phyloP scores from a whole-genome alignment of 2,113 vertebrate genomes.

The Micronycteris hirsuta region DNA sequence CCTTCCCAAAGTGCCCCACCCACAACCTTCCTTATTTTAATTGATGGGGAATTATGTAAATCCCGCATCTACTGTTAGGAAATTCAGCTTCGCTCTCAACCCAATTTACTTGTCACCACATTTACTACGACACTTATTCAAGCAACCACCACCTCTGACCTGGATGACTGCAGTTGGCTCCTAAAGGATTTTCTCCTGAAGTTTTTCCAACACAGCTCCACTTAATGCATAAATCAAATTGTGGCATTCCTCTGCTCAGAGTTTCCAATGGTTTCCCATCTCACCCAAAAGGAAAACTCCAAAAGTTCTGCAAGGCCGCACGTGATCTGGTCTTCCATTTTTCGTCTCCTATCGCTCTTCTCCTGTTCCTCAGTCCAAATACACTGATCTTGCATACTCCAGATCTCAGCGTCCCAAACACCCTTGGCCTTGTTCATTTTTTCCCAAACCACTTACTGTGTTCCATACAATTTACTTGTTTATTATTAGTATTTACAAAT shows the following conservation, averaged over 20 bases:
- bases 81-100: not conserved
- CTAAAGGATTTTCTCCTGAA: not conserved
- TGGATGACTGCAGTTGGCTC: not conserved
- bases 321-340: not conserved
- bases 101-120: not conserved
- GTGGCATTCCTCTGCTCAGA: not conserved
- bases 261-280: not conserved
- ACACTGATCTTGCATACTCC: not conserved
- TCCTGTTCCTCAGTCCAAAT: not conserved
- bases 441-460: not conserved
- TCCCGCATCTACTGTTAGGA: not conserved
- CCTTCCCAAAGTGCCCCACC: not conserved
- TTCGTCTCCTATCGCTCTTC: not conserved
- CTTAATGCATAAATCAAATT: not conserved
- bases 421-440: not conserved
- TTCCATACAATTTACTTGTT: not conserved
- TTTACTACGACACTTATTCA: not conserved
- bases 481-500: not conserved
- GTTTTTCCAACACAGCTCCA: not conserved
- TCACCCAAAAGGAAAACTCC: not conserved
- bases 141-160: not conserved
- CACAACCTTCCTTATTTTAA: not conserved
- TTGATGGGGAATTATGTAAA: not conserved
- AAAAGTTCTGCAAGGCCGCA: not conserved
- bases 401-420: not conserved